Percentiles rank a stretch among this genome's conserved stretches.
phyloP scores from a whole-genome alignment of 2,113 vertebrate genomes.

The Micronisus gabar region DNA sequence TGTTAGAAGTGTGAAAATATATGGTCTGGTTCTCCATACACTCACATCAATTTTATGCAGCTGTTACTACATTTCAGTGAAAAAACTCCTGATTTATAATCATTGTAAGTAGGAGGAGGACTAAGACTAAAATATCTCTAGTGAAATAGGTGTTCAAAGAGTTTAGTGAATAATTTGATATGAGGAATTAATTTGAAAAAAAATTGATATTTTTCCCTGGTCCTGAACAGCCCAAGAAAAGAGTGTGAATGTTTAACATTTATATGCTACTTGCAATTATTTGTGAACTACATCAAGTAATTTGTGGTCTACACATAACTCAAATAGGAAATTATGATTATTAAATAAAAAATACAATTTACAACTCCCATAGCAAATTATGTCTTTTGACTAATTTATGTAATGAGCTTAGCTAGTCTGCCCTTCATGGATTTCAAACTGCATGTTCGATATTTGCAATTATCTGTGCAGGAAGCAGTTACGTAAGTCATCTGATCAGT shows the following conservation, averaged over 20 bases:
- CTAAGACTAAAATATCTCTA: not conserved
- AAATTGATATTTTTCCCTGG: not conserved
- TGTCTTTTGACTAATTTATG: constrained; percentile 42
- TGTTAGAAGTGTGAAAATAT: not conserved
- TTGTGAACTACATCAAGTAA: constrained; percentile 1
- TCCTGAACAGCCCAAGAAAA: not conserved
- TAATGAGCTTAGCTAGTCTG: constrained; percentile 6
- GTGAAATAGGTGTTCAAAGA: not conserved
- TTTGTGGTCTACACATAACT: not conserved
- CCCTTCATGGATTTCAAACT: constrained; percentile 50
- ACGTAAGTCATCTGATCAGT: constrained; percentile 23
- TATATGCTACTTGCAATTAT: not conserved
- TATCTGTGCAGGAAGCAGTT: constrained; percentile 26
- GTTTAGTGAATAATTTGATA: not conserved
- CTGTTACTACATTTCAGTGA: not conserved
- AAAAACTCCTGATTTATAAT: not conserved
- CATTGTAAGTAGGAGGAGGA: not conserved
- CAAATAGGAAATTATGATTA: constrained; percentile 1
- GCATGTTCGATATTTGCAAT: constrained; percentile 56
- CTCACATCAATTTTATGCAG: not conserved
- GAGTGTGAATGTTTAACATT: not conserved
- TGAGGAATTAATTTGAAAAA: constrained; percentile 17
- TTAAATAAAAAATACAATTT: constrained; percentile 27
- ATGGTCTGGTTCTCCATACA: not conserved
- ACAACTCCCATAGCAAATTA: constrained; percentile 16